A percentile compares a stretch with the other conserved stretches of the same genome.
phyloP scores from a whole-genome alignment of 2,888 invertebrate genomes.

The Nipponacmea schrenckii region DNA sequence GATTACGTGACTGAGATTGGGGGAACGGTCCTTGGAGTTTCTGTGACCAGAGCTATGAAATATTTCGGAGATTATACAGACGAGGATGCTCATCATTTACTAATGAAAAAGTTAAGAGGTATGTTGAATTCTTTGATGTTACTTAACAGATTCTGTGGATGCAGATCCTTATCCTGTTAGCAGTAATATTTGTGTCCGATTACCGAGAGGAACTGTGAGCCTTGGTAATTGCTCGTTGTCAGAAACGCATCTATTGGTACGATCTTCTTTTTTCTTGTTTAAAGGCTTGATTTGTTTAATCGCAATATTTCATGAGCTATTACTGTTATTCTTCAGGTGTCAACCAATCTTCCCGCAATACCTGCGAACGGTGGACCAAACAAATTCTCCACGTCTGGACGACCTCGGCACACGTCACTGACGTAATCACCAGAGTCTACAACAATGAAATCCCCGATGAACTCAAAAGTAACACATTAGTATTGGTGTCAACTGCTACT shows the following conservation, averaged over 20 bases:
- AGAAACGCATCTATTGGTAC: no score
- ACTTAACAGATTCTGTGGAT: no score
- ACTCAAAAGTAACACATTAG: conserved; percentile 55
- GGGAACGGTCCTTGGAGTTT: conserved; percentile 56
- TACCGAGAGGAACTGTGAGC: no score
- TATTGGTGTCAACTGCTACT: conserved; percentile 55
- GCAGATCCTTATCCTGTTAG: no score
- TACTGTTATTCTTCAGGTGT: conserved; percentile 47
- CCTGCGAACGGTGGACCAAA: conserved; percentile 60
- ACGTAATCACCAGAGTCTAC: conserved; percentile 49
- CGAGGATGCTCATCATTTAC: conserved; percentile 54
- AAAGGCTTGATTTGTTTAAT: no score
- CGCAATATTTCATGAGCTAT: no score
- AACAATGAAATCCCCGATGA: conserved; percentile 36
- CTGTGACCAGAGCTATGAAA: conserved; percentile 65
- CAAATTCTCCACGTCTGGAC: conserved; percentile 66
- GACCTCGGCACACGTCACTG: conserved; percentile 47
- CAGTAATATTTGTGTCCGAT: no score
- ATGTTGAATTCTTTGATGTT: conserved; percentile 8
- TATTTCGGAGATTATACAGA: conserved; percentile 49
- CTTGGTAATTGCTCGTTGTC: no score
- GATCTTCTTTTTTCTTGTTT: no score
- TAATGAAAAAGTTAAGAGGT: conserved; percentile 63
- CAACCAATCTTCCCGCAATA: conserved; percentile 56
- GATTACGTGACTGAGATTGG: conserved; percentile 60